These are phyloP conservation scores for Armadillidium nasatum DNA, from an alignment of 1,140 invertebrate genomes.

Conservation along the genomic window DNA sequence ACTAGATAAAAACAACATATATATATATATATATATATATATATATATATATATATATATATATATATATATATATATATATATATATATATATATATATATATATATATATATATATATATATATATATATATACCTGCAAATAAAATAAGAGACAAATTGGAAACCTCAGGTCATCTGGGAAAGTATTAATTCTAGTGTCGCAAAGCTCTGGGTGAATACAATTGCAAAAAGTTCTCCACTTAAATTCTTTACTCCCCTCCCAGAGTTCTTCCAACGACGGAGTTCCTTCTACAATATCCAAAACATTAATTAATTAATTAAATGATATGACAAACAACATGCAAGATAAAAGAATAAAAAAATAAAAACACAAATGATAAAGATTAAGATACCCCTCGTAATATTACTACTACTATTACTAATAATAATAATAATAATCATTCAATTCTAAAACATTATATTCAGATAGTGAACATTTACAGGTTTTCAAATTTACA, in stretches of 20 bases:
- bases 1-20: no score
- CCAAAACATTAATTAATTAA: no score
- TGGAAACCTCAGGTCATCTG: constrained; percentile 31
- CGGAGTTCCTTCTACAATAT: constrained; percentile 35
- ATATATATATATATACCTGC: constrained; percentile 29
- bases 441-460: no score
- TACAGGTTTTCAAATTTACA: no score
- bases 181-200: constrained; percentile 24
- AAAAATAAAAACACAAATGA: no score
- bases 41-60: constrained; percentile 30
- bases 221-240: constrained; percentile 41
- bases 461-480: no score
- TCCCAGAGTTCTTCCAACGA: constrained; percentile 43
- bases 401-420: no score
- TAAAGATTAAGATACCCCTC: no score
- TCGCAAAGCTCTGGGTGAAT: constrained; percentile 36
- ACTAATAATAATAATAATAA: no score
- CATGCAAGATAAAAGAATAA: no score
- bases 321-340: no score
- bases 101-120: constrained; percentile 27
- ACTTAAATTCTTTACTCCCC: constrained; percentile 37
- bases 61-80: constrained; percentile 23
- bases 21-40: constrained; percentile 31
- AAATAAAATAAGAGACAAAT: constrained; percentile 40
- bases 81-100: constrained; percentile 27